phyloP scores from a whole-genome alignment of 2,888 invertebrate genomes.

The Limulus polyphemus region DNA sequence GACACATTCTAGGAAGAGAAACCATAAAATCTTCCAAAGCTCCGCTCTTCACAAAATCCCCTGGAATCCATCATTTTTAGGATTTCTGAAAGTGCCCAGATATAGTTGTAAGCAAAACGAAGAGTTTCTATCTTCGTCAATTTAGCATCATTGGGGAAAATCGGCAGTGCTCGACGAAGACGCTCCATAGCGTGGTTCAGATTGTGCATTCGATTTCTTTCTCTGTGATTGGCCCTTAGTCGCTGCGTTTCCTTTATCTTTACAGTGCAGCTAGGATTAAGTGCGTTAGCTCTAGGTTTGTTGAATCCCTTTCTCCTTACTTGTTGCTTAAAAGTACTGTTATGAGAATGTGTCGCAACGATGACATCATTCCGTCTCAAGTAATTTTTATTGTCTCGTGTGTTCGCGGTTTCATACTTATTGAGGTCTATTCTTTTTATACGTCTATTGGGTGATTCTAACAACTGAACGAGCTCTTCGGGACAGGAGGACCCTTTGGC shows the following conservation, averaged over 20 bases:
- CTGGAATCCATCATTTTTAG: slow-evolving; percentile 36
- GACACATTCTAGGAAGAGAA: too few relatives aligned
- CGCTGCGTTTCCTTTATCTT: slow-evolving; percentile 70
- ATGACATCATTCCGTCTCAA: too few relatives aligned
- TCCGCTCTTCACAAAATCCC: too few relatives aligned
- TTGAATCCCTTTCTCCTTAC: slow-evolving; percentile 27
- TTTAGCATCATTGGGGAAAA: slow-evolving; percentile 85
- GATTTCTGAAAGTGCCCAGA: slow-evolving; percentile 78
- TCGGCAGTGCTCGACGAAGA: slow-evolving; percentile 69
- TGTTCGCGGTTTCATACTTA: too few relatives aligned
- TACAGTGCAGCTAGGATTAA: slow-evolving; percentile 50
- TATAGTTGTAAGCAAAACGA: slow-evolving; percentile 89
- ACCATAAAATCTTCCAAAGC: too few relatives aligned
- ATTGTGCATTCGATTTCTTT: slow-evolving; percentile 88
- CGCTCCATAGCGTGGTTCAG: slow-evolving; percentile 74
- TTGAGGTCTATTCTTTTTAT: too few relatives aligned
- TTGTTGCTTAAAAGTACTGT: neutral
- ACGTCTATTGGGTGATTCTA: too few relatives aligned
- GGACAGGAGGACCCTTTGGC: too few relatives aligned
- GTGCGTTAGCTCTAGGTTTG: slow-evolving; percentile 31
- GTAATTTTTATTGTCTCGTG: too few relatives aligned
- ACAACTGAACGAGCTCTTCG: too few relatives aligned
- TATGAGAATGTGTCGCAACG: too few relatives aligned
- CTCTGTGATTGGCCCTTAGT: slow-evolving; percentile 84
- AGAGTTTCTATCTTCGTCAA: slow-evolving; percentile 90